A percentile compares a stretch with the other conserved stretches of the same genome.
Conservation (phyloP, 2,888 invertebrate species). For the Andrena bicolor region DNA sequence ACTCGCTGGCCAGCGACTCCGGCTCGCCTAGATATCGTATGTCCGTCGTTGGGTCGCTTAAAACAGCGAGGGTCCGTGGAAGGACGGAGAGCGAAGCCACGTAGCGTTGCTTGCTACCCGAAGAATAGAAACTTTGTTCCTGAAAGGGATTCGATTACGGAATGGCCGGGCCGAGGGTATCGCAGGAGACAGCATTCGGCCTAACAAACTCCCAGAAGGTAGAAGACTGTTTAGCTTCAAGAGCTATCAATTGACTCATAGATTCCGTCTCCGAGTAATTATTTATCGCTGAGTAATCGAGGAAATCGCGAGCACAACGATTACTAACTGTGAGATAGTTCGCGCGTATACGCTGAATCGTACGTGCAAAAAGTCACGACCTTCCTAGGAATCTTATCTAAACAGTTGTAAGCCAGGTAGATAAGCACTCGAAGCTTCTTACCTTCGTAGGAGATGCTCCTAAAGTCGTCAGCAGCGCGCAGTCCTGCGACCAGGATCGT, state of each 20-base stretch:
- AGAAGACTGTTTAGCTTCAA: too few relatives aligned
- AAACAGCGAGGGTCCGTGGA: not conserved
- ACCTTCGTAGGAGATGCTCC: conserved; percentile 82
- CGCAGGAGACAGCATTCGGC: not conserved
- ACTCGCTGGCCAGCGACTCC: conserved; percentile 1
- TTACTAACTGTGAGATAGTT: not conserved
- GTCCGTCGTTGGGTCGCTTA: conserved; percentile 29
- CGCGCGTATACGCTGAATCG: not conserved
- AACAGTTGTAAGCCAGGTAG: not conserved
- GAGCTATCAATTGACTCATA: too few relatives aligned
- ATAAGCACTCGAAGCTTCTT: conserved; percentile 14
- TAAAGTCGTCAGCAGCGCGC: conserved; percentile 77
- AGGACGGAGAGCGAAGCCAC: not conserved
- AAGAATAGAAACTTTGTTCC: conserved; percentile 10
- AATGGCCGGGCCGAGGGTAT: not conserved
- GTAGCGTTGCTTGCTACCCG: not conserved
- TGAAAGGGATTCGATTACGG: conserved; percentile 24
- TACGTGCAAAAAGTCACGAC: conserved; percentile 27
- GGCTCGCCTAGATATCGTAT: conserved; percentile 26
- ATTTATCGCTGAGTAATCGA: conserved; percentile 2
- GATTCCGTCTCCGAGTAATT: too few relatives aligned
- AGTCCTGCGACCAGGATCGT: conserved; percentile 51
- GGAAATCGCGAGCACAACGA: not conserved
- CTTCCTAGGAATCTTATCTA: conserved; percentile 2
- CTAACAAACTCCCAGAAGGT: too few relatives aligned